Percentiles rank a stretch among this genome's conserved stretches.
These are phyloP conservation scores for Dreissena polymorpha DNA, from an alignment of 1,140 invertebrate genomes.

Conservation along the genomic window DNA sequence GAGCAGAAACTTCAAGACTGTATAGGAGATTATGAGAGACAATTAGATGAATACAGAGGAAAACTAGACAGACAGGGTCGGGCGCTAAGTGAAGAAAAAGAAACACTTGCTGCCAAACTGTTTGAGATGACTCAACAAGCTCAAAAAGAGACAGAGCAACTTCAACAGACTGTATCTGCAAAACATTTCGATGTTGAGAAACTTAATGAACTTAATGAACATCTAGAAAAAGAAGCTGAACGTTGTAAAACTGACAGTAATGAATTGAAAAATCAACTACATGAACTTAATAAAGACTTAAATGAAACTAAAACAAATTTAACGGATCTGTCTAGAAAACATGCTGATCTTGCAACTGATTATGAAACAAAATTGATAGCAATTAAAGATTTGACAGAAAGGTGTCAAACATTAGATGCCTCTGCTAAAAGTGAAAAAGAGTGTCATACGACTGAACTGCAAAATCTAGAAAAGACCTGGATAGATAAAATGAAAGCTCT, in stretches of 20 bases:
- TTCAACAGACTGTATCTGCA: constrained; percentile 59
- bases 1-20: constrained; percentile 72
- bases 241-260: too few relatives aligned
- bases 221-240: constrained; percentile 64
- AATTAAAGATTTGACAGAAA: constrained; percentile 13
- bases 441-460: constrained; percentile 69
- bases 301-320: background rate
- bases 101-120: constrained; percentile 39
- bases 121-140: constrained; percentile 50
- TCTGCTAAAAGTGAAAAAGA: constrained; percentile 65
- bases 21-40: constrained; percentile 73
- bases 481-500: constrained; percentile 71
- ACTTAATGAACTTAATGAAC: constrained; percentile 53
- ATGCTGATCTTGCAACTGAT: background rate
- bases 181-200: constrained; percentile 65
- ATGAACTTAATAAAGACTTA: constrained; percentile 25
- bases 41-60: constrained; percentile 73
- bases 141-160: constrained; percentile 57
- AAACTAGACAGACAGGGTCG: constrained; percentile 68
- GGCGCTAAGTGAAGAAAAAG: constrained; percentile 49
- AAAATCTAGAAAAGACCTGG: constrained; percentile 67
- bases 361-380: constrained; percentile 7
- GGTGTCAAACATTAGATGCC: constrained; percentile 41
- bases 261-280: background rate
- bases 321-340: too few relatives aligned